phyloP scores from a whole-genome alignment of 2,113 vertebrate species.

The Clarias magur region DNA sequence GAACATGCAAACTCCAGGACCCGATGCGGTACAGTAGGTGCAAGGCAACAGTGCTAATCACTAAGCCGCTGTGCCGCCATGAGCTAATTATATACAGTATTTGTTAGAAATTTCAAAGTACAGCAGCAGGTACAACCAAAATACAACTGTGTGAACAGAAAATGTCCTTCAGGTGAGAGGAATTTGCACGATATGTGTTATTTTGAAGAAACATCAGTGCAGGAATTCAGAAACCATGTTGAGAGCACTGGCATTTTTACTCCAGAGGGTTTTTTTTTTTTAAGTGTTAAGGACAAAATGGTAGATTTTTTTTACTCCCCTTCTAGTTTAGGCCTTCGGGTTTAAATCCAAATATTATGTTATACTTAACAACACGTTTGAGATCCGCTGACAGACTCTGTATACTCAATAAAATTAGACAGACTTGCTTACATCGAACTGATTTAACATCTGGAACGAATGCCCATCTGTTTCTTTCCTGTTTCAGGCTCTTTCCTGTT shows the following conservation, averaged over 20 bases:
- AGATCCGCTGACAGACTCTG: background rate
- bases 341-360: background rate
- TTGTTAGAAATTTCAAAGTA: too few species aligned
- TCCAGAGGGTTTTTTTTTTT: background rate
- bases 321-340: background rate
- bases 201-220: background rate
- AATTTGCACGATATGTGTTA: background rate
- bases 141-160: too few species aligned
- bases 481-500: background rate
- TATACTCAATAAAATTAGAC: slow-evolving; percentile 12
- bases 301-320: background rate
- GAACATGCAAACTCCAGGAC: too few species aligned
- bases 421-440: slow-evolving; percentile 20
- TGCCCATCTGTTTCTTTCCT: background rate
- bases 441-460: slow-evolving; percentile 22
- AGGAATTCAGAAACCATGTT: background rate
- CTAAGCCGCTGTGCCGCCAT: too few species aligned
- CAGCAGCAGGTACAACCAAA: too few species aligned
- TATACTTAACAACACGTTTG: background rate
- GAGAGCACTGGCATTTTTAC: background rate
- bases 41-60: too few species aligned
- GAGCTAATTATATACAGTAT: too few species aligned
- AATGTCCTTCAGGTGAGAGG: background rate
- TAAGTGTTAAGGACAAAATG: background rate
- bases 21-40: too few species aligned